phyloP scores from a whole-genome alignment of 2,797 vertebrate genomes.

The Mormyrops attenuatus region DNA sequence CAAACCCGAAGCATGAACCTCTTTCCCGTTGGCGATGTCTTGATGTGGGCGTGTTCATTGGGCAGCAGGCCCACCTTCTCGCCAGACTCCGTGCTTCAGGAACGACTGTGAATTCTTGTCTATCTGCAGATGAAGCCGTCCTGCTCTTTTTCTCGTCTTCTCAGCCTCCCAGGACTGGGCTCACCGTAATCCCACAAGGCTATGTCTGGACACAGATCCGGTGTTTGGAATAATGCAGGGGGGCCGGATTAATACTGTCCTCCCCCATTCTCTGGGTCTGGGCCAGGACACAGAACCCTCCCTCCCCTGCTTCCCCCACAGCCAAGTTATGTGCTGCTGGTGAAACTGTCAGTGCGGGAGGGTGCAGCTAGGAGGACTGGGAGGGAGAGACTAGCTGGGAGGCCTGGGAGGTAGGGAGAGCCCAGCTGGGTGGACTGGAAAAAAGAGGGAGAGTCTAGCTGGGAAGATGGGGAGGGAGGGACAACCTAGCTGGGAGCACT shows the following conservation, averaged over 20 bases:
- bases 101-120: background rate
- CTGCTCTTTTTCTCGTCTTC: background rate
- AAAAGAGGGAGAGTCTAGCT: background rate
- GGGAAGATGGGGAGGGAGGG: background rate
- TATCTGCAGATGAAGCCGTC: background rate
- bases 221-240: background rate
- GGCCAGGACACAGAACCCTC: background rate
- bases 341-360: background rate
- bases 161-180: background rate
- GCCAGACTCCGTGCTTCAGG: background rate
- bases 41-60: background rate
- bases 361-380: background rate
- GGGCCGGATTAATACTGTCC: background rate
- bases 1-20: background rate
- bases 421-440: background rate
- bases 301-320: background rate
- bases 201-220: background rate
- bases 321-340: background rate
- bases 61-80: background rate
- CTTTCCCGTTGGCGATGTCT: background rate
- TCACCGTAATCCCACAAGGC: background rate
- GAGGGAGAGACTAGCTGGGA: background rate
- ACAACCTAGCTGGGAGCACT: background rate
- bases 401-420: background rate
- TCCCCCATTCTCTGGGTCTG: background rate